Evolutionary conservation across 2,797 vertebrate genomes (phyloP).

Genomic region (Siniperca obscura): DNA sequence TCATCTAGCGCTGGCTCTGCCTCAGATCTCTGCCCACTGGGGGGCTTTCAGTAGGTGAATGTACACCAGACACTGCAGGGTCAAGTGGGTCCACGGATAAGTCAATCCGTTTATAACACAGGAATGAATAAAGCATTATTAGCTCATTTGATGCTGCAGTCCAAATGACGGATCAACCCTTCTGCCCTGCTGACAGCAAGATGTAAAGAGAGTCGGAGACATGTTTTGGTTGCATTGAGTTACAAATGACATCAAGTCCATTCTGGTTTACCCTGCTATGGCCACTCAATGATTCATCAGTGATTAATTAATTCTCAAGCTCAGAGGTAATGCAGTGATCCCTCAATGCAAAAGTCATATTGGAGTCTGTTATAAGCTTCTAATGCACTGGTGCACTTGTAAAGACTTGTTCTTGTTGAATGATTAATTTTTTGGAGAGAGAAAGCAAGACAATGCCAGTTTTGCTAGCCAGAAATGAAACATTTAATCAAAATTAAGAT

Average conservation of each 20-base stretch:
- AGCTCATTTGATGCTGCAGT: conserved; percentile 46
- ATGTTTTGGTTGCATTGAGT: conserved; percentile 14
- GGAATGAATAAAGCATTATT: conserved; percentile 42
- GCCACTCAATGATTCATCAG: neutral
- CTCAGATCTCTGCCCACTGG: conserved; percentile 9
- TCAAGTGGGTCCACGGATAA: conserved; percentile 32
- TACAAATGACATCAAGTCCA: conserved; percentile 7
- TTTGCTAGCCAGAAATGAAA: neutral
- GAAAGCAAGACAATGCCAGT: neutral
- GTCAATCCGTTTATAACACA: conserved; percentile 26
- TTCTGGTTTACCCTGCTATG: neutral
- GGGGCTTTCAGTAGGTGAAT: conserved; percentile 21
- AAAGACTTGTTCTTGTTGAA: neutral
- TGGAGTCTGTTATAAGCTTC: neutral
- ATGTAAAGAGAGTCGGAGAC: neutral
- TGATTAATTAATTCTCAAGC: neutral
- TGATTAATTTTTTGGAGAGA: neutral
- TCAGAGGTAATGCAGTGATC: neutral
- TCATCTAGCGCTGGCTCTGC: conserved; percentile 15
- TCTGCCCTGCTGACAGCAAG: conserved; percentile 20
- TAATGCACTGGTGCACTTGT: neutral
- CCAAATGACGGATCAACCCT: conserved; percentile 24
- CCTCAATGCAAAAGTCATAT: neutral
- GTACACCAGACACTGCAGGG: conserved; percentile 28
- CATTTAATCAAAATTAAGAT: neutral